Evolutionary conservation across 2,113 vertebrate genomes (phyloP).

Genomic region (Tricholaema leucomelas): DNA sequence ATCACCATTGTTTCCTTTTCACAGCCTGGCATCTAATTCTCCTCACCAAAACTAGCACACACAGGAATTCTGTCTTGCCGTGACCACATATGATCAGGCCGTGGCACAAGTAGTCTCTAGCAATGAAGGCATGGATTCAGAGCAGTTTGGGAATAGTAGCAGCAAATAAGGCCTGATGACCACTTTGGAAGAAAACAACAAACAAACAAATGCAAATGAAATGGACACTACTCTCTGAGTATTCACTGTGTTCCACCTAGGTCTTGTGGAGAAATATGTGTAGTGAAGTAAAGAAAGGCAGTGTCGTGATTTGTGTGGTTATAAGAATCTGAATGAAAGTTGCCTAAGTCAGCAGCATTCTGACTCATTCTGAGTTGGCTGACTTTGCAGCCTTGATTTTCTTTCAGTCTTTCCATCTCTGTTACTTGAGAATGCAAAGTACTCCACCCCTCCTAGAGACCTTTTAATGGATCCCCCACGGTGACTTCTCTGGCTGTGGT

Average conservation of each 20-base stretch:
- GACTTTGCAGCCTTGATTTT: neutral
- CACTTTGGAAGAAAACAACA: neutral
- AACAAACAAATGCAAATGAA: neutral
- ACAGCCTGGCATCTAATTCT: too few relatives aligned
- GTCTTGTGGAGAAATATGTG: neutral
- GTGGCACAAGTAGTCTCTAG: neutral
- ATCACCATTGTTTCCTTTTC: too few relatives aligned
- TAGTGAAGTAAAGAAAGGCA: neutral
- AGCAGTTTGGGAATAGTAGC: neutral
- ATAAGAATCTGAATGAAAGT: neutral
- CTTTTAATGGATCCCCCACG: neutral
- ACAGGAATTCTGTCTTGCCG: neutral
- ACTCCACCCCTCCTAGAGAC: fast-evolving
- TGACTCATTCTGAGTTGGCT: neutral
- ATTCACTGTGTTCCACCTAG: neutral
- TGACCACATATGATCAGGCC: neutral
- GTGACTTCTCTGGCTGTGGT: too few relatives aligned
- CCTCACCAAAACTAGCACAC: too few relatives aligned
- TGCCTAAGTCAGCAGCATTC: fast-evolving
- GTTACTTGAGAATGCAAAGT: neutral
- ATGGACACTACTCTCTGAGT: neutral
- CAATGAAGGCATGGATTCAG: neutral
- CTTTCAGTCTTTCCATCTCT: neutral
- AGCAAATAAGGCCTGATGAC: neutral
- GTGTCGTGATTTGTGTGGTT: neutral